A percentile compares a stretch with the other conserved stretches of the same genome.
Conservation (phyloP, 2,113 vertebrate genomes). For the Gadus macrocephalus region DNA sequence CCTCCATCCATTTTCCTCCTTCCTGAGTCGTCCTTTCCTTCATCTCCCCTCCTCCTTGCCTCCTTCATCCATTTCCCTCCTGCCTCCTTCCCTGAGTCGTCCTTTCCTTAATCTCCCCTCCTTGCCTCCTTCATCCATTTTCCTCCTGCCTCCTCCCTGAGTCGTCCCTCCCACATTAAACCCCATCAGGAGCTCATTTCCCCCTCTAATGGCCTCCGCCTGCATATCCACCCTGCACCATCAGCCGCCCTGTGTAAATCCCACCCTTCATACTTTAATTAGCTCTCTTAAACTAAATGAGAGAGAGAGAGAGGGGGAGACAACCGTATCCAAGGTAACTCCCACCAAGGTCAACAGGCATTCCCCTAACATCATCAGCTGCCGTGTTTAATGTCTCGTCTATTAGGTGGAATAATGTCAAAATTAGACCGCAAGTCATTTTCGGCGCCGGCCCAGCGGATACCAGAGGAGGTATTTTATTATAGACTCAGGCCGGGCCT, state of each 20-base stretch:
- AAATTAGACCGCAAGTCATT: constrained; percentile 28
- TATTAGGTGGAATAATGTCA: background rate
- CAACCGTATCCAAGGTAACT: constrained; percentile 5
- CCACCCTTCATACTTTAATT: constrained; percentile 27
- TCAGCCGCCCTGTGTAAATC: constrained; percentile 31
- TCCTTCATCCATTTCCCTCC: background rate
- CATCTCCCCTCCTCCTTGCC: background rate
- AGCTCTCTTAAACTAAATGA: constrained; percentile 37
- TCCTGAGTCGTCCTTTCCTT: too few relatives aligned
- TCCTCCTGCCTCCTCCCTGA: background rate
- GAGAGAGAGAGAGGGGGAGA: constrained; percentile 17
- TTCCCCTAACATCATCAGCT: constrained; percentile 19
- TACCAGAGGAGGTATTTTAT: background rate
- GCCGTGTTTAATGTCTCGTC: constrained; percentile 22
- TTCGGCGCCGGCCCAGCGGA: background rate
- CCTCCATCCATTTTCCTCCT: background rate
- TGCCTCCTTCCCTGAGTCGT: background rate
- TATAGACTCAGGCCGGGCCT: background rate
- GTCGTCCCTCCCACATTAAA: too few relatives aligned
- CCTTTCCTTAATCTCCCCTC: background rate
- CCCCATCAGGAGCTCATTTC: too few relatives aligned
- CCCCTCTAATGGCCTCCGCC: too few relatives aligned
- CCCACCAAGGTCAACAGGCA: constrained; percentile 27
- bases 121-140: background rate
- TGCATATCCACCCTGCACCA: background rate